phyloP scores from a whole-genome alignment of 1,140 invertebrate species.

The Drosophila miranda region DNA sequence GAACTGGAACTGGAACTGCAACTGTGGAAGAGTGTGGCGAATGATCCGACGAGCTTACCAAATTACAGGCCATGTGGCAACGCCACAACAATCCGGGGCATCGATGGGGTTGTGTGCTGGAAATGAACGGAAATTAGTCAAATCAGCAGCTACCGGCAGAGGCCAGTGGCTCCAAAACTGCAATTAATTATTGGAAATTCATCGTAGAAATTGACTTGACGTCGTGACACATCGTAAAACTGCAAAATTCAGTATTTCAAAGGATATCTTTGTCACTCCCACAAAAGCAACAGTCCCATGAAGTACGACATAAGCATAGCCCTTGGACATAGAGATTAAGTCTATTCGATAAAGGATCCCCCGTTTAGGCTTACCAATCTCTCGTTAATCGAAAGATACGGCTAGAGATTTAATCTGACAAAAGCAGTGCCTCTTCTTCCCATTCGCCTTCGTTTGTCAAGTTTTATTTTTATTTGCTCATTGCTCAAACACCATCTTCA shows the following conservation, averaged over 20 bases:
- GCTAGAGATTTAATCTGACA: neutral
- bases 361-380: too few relatives aligned
- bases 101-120: conserved; percentile 18
- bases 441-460: conserved; percentile 11
- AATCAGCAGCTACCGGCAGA: conserved; percentile 46
- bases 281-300: too few relatives aligned
- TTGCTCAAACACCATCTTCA: conserved; percentile 6
- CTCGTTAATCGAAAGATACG: too few relatives aligned
- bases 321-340: too few relatives aligned
- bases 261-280: too few relatives aligned
- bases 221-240: too few relatives aligned
- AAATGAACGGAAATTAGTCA: conserved; percentile 62
- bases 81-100: neutral
- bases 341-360: too few relatives aligned
- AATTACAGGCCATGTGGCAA: conserved; percentile 55
- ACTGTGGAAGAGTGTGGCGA: conserved; percentile 27
- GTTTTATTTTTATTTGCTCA: conserved; percentile 25
- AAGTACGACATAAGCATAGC: too few relatives aligned
- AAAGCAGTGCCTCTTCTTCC: too few relatives aligned
- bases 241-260: too few relatives aligned
- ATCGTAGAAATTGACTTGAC: neutral
- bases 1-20: conserved; percentile 10
- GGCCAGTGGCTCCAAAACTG: conserved; percentile 9
- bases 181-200: too few relatives aligned
- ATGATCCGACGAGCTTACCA: conserved; percentile 44